Percentiles rank a stretch among this genome's conserved stretches.
Evolutionary conservation across 2,113 vertebrate genomes (phyloP).

Genomic region (Sinocyclocheilus grahami): DNA sequence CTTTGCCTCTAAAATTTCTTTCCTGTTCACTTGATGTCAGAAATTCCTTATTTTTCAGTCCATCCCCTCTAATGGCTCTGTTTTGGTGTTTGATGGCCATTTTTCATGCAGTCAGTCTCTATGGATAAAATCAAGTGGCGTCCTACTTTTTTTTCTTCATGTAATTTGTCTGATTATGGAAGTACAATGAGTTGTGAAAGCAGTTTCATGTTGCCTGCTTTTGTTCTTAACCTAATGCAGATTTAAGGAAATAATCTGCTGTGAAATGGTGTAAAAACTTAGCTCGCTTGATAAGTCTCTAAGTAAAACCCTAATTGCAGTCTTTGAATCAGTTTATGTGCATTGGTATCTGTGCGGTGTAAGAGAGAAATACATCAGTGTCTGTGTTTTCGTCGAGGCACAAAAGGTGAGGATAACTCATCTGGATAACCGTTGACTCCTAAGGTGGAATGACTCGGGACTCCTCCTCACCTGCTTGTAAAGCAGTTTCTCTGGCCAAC

Average conservation of each 20-base stretch:
- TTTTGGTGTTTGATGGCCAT: neutral
- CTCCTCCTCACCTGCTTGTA: slow-evolving; percentile 43
- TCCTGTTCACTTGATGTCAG: neutral
- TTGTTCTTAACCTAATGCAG: no score
- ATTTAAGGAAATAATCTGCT: no score
- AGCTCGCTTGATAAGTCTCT: no score
- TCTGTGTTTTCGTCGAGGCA: neutral
- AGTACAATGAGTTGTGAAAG: no score
- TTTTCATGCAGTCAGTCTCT: neutral
- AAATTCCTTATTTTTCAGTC: slow-evolving; percentile 11
- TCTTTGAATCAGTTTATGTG: no score
- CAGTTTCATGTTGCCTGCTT: no score
- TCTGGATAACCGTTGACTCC: slow-evolving; percentile 34
- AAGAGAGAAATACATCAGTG: slow-evolving; percentile 11
- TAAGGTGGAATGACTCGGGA: slow-evolving; percentile 28
- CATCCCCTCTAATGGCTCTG: neutral
- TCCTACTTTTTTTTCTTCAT: no score
- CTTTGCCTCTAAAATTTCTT: neutral
- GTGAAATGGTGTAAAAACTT: no score
- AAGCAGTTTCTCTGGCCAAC: slow-evolving; percentile 40
- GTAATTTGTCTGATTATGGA: no score
- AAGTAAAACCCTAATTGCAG: no score
- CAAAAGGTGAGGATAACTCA: slow-evolving; percentile 32
- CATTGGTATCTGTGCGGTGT: neutral
- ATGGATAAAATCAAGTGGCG: neutral